These are phyloP conservation scores for Sceloporus undulatus DNA, from an alignment of 2,113 vertebrate genomes.

Conservation along the genomic window DNA sequence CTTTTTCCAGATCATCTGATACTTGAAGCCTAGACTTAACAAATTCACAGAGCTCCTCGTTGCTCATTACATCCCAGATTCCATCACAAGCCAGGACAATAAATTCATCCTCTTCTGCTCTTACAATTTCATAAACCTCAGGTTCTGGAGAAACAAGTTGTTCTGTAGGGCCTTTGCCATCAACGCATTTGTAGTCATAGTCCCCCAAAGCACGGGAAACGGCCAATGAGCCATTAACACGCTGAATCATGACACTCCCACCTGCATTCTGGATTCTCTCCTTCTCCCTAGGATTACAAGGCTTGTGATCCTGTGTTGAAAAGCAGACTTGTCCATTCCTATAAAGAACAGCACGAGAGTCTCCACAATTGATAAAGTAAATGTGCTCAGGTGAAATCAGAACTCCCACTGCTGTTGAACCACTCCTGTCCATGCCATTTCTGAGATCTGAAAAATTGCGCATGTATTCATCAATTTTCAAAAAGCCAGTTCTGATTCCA, in stretches of 20 bases:
- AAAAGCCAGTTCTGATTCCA: constrained; percentile 95
- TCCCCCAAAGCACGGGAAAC: constrained; percentile 97
- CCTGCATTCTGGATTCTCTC: constrained; percentile 99
- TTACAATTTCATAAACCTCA: constrained; percentile 93
- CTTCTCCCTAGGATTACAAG: constrained; percentile 96
- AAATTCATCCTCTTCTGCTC: constrained; percentile 95
- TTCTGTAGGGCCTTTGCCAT: constrained; percentile 97
- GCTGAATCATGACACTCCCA: constrained; percentile 98
- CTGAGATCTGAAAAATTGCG: constrained; percentile 97
- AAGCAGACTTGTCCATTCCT: constrained; percentile 94
- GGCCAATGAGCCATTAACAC: constrained; percentile 97
- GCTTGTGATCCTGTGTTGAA: constrained; percentile 99
- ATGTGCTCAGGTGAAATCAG: constrained; percentile 93
- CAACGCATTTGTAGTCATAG: constrained; percentile 99
- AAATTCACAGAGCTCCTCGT: constrained; percentile 98
- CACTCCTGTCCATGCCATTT: constrained; percentile 97
- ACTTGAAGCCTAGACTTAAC: constrained; percentile 96
- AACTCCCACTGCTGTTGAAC: constrained; percentile 95
- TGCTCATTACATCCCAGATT: constrained; percentile 99
- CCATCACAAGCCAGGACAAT: constrained; percentile 97
- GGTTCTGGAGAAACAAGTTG: constrained; percentile 98
- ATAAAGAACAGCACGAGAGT: constrained; percentile 95
- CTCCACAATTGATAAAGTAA: constrained; percentile 99
- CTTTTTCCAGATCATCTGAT: constrained; percentile 94
- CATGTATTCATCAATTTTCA: constrained; percentile 98